Evolutionary conservation across 1,140 invertebrate genomes (phyloP), one percentile per base, ranked within the genome.

Genomic region (Argopecten irradians): DNA sequence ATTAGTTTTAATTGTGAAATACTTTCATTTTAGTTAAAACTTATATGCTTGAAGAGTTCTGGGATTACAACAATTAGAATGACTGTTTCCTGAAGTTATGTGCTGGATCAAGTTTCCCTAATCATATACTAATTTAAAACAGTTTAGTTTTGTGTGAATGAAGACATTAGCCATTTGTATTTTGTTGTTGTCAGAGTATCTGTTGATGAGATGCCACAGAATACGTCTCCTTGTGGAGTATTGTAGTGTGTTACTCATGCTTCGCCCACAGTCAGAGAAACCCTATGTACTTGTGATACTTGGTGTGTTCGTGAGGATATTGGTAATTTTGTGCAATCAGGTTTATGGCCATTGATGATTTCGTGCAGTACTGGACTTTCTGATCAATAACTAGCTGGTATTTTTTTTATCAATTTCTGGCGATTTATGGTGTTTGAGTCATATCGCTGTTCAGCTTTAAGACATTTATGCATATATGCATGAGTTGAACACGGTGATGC

Each of bases 381-480:
- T n/a, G 55, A 71, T 71, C 55, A 71, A 71, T 71, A 71, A 1
- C 5, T 22, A 71, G 55, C 55, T 28, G n/a, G n/a, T n/a, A n/a
- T n/a, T 71, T 71, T 71, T 71, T 71, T 71, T 71, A 71, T 71
- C 55, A n/a, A 71, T 55, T 55, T 55, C 43, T 28, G 55, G 55
- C n/a, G 55, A 28, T 71, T 71, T 71, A 71, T 71, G 55, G 55
- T 28, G n/a, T 71, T 71, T 71, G 55, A 71, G 55, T 71, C 55
- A 71, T 71, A 71, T 71, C n/a, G 14, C n/a, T 71, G 1, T 71
- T 28, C 55, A 28, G 55, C 55, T 71, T 71, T 11, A 71, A 71
- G 55, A 71, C 55, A 71, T n/a, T 71, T 71, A 71, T 71, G 55
- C 22, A 71, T 71, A 71, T 71, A 71, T 71, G 55, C 55, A 71